Conservation (phyloP, 2,888 invertebrate species). For the Proisotoma minuta region DNA sequence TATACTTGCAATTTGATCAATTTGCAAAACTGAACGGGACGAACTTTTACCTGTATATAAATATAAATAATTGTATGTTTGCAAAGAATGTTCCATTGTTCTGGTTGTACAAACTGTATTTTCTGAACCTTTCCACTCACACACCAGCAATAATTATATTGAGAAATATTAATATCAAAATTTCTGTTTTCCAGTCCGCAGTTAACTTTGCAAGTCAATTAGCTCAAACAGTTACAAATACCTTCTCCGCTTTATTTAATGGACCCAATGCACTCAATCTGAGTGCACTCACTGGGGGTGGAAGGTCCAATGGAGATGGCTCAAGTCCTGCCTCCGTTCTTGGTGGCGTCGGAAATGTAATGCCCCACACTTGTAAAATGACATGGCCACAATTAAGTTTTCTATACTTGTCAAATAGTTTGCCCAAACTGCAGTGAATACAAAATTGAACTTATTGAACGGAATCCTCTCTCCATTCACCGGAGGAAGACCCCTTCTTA, state of each 20-base stretch:
- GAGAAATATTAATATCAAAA: background rate
- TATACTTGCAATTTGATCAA: no score
- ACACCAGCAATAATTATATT: no score
- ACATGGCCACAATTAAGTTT: no score
- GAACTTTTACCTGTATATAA: no score
- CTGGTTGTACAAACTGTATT: no score
- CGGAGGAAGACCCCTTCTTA: slow-evolving; percentile 46
- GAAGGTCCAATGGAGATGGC: slow-evolving; percentile 26
- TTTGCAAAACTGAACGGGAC: no score
- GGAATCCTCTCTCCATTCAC: slow-evolving; percentile 47
- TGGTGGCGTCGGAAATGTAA: slow-evolving; percentile 48
- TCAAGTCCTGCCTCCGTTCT: slow-evolving; percentile 33
- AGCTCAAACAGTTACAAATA: slow-evolving; percentile 46
- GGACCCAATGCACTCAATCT: slow-evolving; percentile 43
- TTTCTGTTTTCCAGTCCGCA: slow-evolving; percentile 42
- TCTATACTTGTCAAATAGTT: no score
- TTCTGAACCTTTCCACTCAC: no score
- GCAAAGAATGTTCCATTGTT: slow-evolving; percentile 16
- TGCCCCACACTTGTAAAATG: no score
- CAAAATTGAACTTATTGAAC: slow-evolving; percentile 47
- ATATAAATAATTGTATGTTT: no score
- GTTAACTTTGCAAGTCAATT: slow-evolving; percentile 47
- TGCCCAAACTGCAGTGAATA: slow-evolving; percentile 47
- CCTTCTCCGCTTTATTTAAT: slow-evolving; percentile 47
- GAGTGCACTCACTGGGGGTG: slow-evolving; percentile 38